Percentiles rank a stretch among this genome's conserved stretches.
phyloP scores from a whole-genome alignment of 37 sponge, comb jelly and placozoan genomes.

The Hormiphora californensis region DNA sequence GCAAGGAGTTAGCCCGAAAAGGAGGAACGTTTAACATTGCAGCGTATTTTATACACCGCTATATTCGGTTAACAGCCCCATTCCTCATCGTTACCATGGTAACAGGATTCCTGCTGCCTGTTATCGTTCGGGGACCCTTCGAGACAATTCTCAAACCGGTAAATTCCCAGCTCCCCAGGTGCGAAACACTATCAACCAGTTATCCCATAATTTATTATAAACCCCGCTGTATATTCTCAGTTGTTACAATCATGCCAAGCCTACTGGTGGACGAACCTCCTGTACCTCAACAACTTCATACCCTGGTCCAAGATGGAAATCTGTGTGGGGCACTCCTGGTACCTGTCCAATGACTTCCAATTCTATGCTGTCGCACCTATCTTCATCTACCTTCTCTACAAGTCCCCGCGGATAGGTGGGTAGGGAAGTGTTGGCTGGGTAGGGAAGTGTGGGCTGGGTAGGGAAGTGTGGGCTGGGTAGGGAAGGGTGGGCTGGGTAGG shows the following conservation, averaged over 20 bases:
- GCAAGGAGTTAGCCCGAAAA: slow-evolving; percentile 3
- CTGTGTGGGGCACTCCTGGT: slow-evolving; percentile 17
- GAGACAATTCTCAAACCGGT: neutral
- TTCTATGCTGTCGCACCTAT: slow-evolving; percentile 10
- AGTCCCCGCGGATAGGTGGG: neutral
- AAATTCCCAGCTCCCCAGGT: neutral
- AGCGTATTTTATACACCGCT: slow-evolving; percentile 22
- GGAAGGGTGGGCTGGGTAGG: no score
- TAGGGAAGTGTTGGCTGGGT: no score
- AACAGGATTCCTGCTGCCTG: neutral
- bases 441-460: no score
- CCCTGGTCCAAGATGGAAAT: slow-evolving; percentile 23
- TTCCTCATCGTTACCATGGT: slow-evolving; percentile 32
- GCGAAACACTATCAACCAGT: neutral
- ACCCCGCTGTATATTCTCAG: neutral
- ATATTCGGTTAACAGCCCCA: neutral
- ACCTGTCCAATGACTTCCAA: slow-evolving; percentile 40
- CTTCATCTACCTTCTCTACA: slow-evolving; percentile 52
- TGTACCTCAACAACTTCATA: slow-evolving; percentile 40
- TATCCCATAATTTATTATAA: neutral
- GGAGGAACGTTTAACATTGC: neutral
- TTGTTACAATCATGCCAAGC: neutral
- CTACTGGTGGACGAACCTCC: slow-evolving; percentile 39
- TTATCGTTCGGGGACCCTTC: slow-evolving; percentile 17
- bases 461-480: no score